Evolutionary conservation across 2,113 vertebrate genomes (phyloP), one percentile per base, ranked within the genome.

Genomic region (pig (Sus scrofa)): DNA sequence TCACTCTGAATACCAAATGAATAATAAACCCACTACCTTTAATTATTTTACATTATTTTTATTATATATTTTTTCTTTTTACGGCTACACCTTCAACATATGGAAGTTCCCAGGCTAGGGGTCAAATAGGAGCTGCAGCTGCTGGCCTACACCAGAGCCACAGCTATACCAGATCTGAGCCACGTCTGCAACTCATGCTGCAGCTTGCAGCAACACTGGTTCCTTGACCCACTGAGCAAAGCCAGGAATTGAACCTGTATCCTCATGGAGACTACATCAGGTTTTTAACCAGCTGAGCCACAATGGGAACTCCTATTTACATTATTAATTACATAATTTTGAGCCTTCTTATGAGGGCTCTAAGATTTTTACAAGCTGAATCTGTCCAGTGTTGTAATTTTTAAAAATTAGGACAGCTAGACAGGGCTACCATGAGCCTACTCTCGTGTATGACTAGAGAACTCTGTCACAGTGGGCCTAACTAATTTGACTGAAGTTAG

Each of bases 321-420:
- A 93, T 79, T 60, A 86, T 82, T 56, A 86, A 50, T 44, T 86
- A 79, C 4, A 44, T 65, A 44, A 73, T 65, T 65, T 95, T 86
- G 56, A 56, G 52, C 34, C 71, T 93, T 93, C 71, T 65, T 82
- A 86, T 2, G 15, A 65, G n/a, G 44, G 65, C 19, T 87, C 60
- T 52, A 91, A 94, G 70, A 71, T 71, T 78, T 78, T 97, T 83
- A 86, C 3, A 85, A 86, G 20, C 7, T 58, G 56, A 86, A 94
- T 92, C 68, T 88, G 74, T 94, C 13, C 20, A 89, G 50, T 73
- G 19, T 50, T 83, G 4, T 50, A 54, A 14, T 67, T 34, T 50
- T 75, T 68, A 2, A 1, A 15, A 73, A 81, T 62, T 71, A 83
- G 60, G 68, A 90, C 58, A 70, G 73, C 20, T 77, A 54, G 89